Evolutionary conservation across 2,888 invertebrate genomes (phyloP).

Genomic region (Chymomyza amoena): DNA sequence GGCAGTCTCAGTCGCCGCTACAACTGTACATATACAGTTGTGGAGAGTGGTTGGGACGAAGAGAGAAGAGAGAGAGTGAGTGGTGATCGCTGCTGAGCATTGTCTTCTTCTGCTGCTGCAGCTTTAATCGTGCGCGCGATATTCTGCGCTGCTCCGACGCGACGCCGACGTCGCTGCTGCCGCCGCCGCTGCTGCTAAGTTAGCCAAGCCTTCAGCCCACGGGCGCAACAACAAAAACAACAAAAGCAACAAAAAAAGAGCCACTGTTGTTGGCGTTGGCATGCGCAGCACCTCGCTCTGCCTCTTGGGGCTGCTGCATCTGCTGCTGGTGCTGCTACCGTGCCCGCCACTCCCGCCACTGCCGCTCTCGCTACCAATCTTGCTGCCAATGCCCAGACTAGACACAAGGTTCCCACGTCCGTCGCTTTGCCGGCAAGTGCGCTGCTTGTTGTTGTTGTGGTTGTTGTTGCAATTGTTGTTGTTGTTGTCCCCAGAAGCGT

Average conservation of each 20-base stretch:
- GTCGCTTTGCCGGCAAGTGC: constrained; percentile 38
- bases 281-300: neutral
- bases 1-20: constrained; percentile 9
- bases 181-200: constrained; percentile 26
- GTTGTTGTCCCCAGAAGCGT: constrained; percentile 70
- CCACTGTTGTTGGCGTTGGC: neutral
- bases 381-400: constrained; percentile 3
- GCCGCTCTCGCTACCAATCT: neutral
- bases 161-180: constrained; percentile 6
- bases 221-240: neutral
- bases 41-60: neutral
- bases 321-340: too few species aligned
- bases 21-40: constrained; percentile 47
- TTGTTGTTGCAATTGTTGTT: constrained; percentile 22
- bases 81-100: constrained; percentile 39
- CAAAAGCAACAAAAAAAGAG: neutral
- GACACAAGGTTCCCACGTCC: constrained; percentile 65
- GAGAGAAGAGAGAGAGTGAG: neutral
- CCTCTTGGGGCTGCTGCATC: too few species aligned
- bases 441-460: constrained; percentile 34
- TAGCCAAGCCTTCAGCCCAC: constrained; percentile 36
- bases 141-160: constrained; percentile 69
- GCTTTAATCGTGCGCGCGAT: constrained; percentile 69
- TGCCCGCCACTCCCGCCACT: neutral
- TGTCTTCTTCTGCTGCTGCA: constrained; percentile 35